Evolutionary conservation across 2,113 vertebrate genomes (phyloP), one percentile per base, ranked within the genome.

Genomic region (Euleptes europaea): DNA sequence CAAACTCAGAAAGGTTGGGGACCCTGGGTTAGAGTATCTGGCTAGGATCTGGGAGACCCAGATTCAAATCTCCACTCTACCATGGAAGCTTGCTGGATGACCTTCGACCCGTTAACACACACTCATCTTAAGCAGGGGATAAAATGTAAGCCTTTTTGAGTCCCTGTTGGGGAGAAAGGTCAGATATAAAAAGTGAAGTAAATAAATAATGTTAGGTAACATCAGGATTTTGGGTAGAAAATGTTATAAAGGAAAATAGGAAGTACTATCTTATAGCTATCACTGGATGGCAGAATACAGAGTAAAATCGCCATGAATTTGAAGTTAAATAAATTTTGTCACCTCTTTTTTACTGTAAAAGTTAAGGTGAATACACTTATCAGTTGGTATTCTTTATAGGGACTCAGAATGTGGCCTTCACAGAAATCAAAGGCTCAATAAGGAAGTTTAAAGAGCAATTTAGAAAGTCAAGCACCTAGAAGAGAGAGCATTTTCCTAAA

Each of bases 361-460:
- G 84, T 86, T 89, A 91, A 89, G 78, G 87, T 84, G 80, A 90
- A 90, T 89, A 88, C 93, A 90, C 88, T 93, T 92, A 93, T 87
- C 76, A 21, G 1, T 65, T 86, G 79, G 78, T 86, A 84, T 71
- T 88, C 86, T 91, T 93, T 84, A 93, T 88, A 92, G 85, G 85
- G 90, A 86, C 85, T 93, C 66, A 86, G 85, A 91, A 90, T 93
- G 70, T 92, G 84, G 65, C 82, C 83, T 88, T 92, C 90, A 90
- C 90, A 91, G 89, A 90, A 92, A 90, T 79, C 88, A 90, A 93
- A 91, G 88, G 90, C 91, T 92, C 92, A 86, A 40, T 93, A 90
- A 91, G 84, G 80, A 93, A 92, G 80, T 63, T 92, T 90, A 92
- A 93, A 92, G 90, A 92, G 84, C 92, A 92, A 70, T 93, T 92